These are phyloP conservation scores for Microplitis manilae DNA, from an alignment of 2,888 invertebrate genomes.

Conservation along the genomic window DNA sequence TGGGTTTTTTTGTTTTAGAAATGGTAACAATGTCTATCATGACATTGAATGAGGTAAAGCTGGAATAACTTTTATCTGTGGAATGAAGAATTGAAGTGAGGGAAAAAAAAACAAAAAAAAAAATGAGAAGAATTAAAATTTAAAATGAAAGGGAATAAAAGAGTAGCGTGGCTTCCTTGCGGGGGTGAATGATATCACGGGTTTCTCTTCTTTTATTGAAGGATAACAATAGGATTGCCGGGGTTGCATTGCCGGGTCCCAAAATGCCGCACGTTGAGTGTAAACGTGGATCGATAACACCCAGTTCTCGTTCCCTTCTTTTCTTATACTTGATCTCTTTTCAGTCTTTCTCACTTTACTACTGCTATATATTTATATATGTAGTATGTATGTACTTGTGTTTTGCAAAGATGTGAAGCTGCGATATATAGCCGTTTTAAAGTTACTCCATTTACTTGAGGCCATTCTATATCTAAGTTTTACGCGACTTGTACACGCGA, in stretches of 20 bases:
- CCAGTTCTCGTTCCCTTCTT: background rate
- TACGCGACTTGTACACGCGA: no score
- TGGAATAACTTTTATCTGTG: background rate
- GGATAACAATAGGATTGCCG: slow-evolving; percentile 35
- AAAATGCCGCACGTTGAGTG: slow-evolving; percentile 51
- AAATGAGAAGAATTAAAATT: slow-evolving; percentile 6
- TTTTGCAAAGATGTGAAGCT: slow-evolving; percentile 54
- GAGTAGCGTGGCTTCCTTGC: slow-evolving; percentile 20
- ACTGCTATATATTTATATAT: background rate
- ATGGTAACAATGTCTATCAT: no score
- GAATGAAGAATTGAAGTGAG: background rate
- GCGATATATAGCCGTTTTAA: slow-evolving; percentile 52
- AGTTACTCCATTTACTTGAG: slow-evolving; percentile 13
- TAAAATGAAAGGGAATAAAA: background rate
- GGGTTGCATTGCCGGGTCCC: slow-evolving; percentile 54
- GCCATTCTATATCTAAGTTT: no score
- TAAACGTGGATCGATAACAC: slow-evolving; percentile 56
- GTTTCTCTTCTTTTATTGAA: slow-evolving; percentile 15
- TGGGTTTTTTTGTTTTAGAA: background rate
- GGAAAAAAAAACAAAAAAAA: background rate
- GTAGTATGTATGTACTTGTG: background rate
- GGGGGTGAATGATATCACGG: slow-evolving; percentile 9
- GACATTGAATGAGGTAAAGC: background rate
- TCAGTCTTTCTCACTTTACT: slow-evolving; percentile 14
- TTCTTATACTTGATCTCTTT: slow-evolving; percentile 1